Percentiles rank a stretch among this genome's conserved stretches.
Evolutionary conservation across 2,797 vertebrate species (phyloP).

Genomic region (Falco concolor): DNA sequence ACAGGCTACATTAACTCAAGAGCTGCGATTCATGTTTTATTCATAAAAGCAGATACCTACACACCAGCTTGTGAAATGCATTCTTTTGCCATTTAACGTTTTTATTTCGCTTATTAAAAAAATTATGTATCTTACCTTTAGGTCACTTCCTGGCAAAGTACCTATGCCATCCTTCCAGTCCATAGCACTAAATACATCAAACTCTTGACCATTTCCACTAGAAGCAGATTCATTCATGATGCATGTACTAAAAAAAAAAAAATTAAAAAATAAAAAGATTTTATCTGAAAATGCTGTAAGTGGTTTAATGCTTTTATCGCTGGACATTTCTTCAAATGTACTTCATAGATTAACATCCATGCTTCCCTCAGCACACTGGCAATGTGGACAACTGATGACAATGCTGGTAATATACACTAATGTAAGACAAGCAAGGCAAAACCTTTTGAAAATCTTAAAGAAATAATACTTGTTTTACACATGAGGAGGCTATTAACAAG

Average conservation of each 20-base stretch:
- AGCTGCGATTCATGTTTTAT: conserved; percentile 20
- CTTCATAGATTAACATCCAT: neutral
- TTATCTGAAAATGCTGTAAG: neutral
- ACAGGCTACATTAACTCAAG: conserved; percentile 29
- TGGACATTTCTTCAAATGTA: neutral
- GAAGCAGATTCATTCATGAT: conserved; percentile 80
- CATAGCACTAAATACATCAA: conserved; percentile 85
- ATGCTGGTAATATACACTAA: neutral
- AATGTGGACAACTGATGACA: neutral
- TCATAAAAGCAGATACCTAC: conserved; percentile 36
- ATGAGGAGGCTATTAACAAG: neutral
- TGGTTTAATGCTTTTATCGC: neutral
- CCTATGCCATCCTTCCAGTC: conserved; percentile 87
- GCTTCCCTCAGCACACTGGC: neutral
- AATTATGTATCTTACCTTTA: conserved; percentile 73
- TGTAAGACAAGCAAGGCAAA: neutral
- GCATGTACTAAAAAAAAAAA: conserved; percentile 50
- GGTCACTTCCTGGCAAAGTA: conserved; percentile 82
- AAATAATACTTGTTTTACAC: neutral
- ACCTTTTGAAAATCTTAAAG: neutral
- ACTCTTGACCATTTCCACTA: conserved; percentile 78
- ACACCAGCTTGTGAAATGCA: neutral
- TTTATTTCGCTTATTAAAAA: neutral
- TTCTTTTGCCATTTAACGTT: neutral
- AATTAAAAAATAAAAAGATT: neutral